These are phyloP conservation scores for Cyanoramphus novaezelandiae DNA, from an alignment of 2,113 vertebrate genomes.

Conservation along the genomic window DNA sequence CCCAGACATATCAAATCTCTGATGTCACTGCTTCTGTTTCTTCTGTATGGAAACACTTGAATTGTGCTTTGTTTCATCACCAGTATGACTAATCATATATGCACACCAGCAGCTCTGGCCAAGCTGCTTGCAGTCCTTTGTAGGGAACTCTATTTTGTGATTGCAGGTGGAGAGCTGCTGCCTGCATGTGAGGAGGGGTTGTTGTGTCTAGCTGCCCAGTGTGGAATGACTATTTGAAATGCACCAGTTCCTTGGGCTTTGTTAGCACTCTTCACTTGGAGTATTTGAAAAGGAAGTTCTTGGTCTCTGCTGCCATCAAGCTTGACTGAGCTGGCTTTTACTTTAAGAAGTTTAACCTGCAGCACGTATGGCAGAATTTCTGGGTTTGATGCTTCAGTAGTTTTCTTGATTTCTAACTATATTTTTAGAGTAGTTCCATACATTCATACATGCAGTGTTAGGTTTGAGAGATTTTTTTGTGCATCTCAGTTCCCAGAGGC, in stretches of 20 bases:
- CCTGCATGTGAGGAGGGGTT: background rate
- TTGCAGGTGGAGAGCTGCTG: background rate
- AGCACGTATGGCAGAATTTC: background rate
- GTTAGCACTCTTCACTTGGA: background rate
- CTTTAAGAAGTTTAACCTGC: background rate
- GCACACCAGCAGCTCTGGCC: background rate
- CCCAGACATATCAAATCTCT: background rate
- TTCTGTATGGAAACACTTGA: background rate
- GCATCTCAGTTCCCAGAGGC: background rate
- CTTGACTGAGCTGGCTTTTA: background rate
- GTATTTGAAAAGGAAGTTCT: background rate
- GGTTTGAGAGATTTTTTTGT: background rate
- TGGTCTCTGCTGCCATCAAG: background rate
- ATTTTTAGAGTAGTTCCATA: background rate
- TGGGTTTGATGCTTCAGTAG: background rate
- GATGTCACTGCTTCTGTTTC: conserved; percentile 1
- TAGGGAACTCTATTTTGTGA: background rate
- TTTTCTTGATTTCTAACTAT: background rate
- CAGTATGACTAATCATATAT: background rate
- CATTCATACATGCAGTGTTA: background rate
- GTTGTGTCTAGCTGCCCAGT: background rate
- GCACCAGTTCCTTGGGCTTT: background rate
- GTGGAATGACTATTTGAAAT: background rate
- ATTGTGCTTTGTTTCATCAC: background rate
- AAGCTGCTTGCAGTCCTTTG: background rate